Base-by-base conservation (phyloP, 2,113 vertebrate species). In the Lathamus discolor region DNA sequence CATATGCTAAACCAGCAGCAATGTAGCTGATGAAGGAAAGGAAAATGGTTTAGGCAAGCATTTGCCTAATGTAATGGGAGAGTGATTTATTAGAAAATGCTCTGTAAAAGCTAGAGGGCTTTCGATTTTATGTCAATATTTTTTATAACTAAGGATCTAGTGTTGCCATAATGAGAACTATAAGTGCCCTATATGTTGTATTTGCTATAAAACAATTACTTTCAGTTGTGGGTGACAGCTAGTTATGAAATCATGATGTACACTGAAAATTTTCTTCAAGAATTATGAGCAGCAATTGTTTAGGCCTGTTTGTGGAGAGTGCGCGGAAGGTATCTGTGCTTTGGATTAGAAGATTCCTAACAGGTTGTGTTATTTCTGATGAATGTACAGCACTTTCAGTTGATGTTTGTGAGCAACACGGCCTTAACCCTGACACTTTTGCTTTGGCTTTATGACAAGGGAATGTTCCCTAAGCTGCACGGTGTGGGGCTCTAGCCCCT, bases 81-180 rank as follows among this genome's bases (percentile, higher is more conserved):
- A 87, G 46, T 14, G 41, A 84, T 46, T 92, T 96, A 93, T 75
- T 95, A 52, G 37, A 83, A 86, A 91, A 96, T 92, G 94, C 85
- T 96, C 96, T 89, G 74, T 97, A 95, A 98, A 96, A 96, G 92
- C 96, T 95, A 94, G 96, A 97, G 91, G 96, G 95, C 86, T 98
- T 98, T 97, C 41, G 35, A 98, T 90, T 98, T 97, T 96, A 96
- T 81, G 96, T 89, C 95, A 95, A 29, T 91, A 95, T 97, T 97
- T 97, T 98, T 98, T 97, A 97, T 97, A 97, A 95, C 81, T 98
- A 97, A 97, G 95, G 98, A 97, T 96, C 96, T 98, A 95, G 96
- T 98, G 96, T 98, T 98, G 98, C 99, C 98, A 98, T 99, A 98
- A 98, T 98, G 90, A 97, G 98, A 98, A 98, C 97, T 97, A 5